Percentiles rank a stretch among this genome's conserved stretches.
phyloP scores from a whole-genome alignment of 2,888 invertebrate species.

The Dicranocentrus wangi region DNA sequence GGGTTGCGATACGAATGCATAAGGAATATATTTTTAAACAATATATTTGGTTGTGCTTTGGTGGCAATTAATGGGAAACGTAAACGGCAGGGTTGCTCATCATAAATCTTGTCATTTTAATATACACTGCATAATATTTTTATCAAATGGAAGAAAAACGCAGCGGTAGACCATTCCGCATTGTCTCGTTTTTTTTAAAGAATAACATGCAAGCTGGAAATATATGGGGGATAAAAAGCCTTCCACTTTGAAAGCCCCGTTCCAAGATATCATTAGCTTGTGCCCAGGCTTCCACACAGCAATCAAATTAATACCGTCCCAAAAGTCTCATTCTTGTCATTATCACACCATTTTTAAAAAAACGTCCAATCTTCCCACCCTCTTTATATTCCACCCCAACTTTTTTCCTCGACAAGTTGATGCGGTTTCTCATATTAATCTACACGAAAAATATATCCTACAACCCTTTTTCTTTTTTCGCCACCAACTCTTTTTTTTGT shows the following conservation, averaged over 20 bases:
- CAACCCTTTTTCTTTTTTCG: not conserved
- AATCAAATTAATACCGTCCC: conserved; percentile 53
- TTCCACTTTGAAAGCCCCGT: not conserved
- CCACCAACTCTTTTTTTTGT: not conserved
- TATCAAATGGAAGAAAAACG: no score
- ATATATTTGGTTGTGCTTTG: no score
- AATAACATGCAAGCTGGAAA: no score
- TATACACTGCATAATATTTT: no score
- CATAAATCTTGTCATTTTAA: conserved; percentile 12
- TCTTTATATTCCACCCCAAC: not conserved
- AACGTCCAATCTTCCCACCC: conserved; percentile 1
- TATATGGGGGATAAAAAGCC: no score
- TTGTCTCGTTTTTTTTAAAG: no score
- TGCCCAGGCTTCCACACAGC: not conserved
- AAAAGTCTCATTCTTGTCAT: conserved; percentile 44
- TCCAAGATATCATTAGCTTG: conserved; percentile 24
- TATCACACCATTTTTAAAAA: conserved; percentile 40
- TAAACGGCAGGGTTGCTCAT: not conserved
- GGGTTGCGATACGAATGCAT: no score
- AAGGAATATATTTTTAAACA: no score
- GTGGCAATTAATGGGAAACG: no score
- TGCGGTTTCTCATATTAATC: conserved; percentile 9
- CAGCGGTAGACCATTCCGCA: no score
- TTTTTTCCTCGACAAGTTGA: not conserved
- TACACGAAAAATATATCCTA: not conserved